Base-by-base conservation (phyloP, 92 coral and sea anemone genomes). In the Umimayanthus chanpuru region DNA sequence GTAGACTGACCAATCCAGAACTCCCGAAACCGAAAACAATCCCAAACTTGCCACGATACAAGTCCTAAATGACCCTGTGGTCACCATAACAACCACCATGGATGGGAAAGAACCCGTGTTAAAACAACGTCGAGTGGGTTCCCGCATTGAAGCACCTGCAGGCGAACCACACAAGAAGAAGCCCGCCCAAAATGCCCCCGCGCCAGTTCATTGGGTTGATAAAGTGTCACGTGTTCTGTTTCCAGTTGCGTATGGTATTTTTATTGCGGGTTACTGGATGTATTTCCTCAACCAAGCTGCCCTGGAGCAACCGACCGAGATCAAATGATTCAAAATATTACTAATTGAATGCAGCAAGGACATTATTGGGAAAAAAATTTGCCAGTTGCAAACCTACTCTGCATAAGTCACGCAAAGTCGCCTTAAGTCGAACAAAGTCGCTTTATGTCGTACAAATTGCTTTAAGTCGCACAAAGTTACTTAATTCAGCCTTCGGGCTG, bases 221-320 rank as follows among this genome's bases (percentile, higher is more conserved):
- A 88, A 82, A 74, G 29, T 81, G n/a, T 90, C 91, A 7, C 85
- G 93, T 5, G 70, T 87, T 41, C 20, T 90, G 39, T 90, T 90
- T 20, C 93, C 93, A 61, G 12, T 73, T 29, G 9, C 73, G 25
- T 90, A 90, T 68, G 77, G 58, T 7, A 28, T 81, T 47, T 90
- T 90, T 77, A 36, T 87, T 86, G 85, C 80, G 5, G 85, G 81
- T 25, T 90, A 90, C 73, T 90, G 93, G 90, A 61, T 90, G 47
- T 66, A 87, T 44, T 90, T 83, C 77, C 65, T 83, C 23, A 47
- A 70, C 18, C 41, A 70, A 47, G 76, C 87, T 9, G 78, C 66
- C 30, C 16, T 83, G 10, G 87, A 44, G 30, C 55, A 47, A 14
- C 44, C 87, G 8, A 83, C 40, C 5, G 41, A 68, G 26, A 72